Percentiles rank a stretch among this genome's conserved stretches.
Evolutionary conservation across 2,888 invertebrate species (phyloP).

Genomic region (Phyto melanocephala): DNA sequence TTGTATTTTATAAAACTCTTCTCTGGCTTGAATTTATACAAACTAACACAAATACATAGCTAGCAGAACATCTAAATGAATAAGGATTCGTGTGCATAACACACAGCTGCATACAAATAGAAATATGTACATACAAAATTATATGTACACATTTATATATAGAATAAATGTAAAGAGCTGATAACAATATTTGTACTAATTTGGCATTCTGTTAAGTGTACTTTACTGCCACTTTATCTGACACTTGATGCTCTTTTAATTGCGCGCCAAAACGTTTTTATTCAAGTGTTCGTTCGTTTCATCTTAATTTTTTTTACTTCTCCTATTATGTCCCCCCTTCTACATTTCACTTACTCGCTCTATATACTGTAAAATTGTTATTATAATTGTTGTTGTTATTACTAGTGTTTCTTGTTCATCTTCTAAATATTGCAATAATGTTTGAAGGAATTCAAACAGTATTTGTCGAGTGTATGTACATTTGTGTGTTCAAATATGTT

Average conservation of each 20-base stretch:
- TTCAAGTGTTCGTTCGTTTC: conserved; percentile 62
- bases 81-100: background rate
- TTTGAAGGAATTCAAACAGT: conserved; percentile 43
- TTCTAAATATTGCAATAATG: conserved; percentile 53
- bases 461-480: background rate
- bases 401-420: conserved; percentile 18
- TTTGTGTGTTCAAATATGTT: conserved; percentile 30
- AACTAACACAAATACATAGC: background rate
- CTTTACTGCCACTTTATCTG: conserved; percentile 77
- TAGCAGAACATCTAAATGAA: background rate
- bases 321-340: background rate
- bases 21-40: background rate
- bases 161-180: conserved; percentile 62
- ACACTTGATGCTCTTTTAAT: conserved; percentile 78
- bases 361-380: conserved; percentile 42
- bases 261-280: conserved; percentile 73
- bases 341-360: conserved; percentile 24
- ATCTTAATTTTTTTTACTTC: conserved; percentile 44
- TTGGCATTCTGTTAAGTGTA: conserved; percentile 77
- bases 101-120: background rate
- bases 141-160: conserved; percentile 2
- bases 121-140: background rate
- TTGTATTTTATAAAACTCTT: conserved; percentile 56
- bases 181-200: conserved; percentile 73
- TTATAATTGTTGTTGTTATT: conserved; percentile 32